Percentiles rank a stretch among this genome's conserved stretches.
Evolutionary conservation across 2,797 vertebrate species (phyloP).

Genomic region (Geotrypetes seraphini): DNA sequence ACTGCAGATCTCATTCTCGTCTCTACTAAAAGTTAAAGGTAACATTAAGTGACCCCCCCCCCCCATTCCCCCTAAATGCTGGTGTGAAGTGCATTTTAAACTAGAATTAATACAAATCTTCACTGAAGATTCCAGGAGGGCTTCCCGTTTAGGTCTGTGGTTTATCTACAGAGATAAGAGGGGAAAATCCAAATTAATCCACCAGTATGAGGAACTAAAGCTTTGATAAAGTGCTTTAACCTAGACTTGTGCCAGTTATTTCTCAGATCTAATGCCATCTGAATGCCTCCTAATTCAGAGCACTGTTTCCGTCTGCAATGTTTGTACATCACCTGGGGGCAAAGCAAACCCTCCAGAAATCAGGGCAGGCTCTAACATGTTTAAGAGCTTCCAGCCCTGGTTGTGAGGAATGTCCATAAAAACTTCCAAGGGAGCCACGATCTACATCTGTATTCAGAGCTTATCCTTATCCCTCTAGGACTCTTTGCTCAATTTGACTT

Average conservation of each 20-base stretch:
- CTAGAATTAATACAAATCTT: conserved; percentile 11
- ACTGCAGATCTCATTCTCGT: conserved; percentile 19
- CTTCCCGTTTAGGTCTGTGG: neutral
- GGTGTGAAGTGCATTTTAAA: conserved; percentile 6
- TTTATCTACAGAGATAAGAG: conserved; percentile 5
- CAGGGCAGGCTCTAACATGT: neutral
- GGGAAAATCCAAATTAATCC: conserved; percentile 11
- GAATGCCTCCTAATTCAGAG: neutral
- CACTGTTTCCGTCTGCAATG: neutral
- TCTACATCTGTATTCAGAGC: too few species aligned
- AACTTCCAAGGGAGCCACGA: too few species aligned
- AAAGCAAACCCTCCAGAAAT: neutral
- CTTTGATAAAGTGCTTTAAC: conserved; percentile 9
- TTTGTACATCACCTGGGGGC: neutral
- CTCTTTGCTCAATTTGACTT: too few species aligned
- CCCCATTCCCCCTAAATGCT: too few species aligned
- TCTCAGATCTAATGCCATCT: conserved; percentile 1
- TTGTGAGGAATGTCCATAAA: conserved; percentile 2
- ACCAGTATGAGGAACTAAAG: too few species aligned
- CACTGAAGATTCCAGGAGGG: conserved; percentile 8
- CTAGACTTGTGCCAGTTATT: conserved; percentile 6
- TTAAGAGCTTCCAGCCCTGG: neutral
- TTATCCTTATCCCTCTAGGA: too few species aligned
- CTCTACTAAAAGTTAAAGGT: conserved; percentile 17
- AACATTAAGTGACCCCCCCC: conserved; percentile 6